A percentile compares a stretch with the other conserved stretches of the same genome.
Conservation (phyloP, 2,797 vertebrate species). For the Melopsittacus undulatus region DNA sequence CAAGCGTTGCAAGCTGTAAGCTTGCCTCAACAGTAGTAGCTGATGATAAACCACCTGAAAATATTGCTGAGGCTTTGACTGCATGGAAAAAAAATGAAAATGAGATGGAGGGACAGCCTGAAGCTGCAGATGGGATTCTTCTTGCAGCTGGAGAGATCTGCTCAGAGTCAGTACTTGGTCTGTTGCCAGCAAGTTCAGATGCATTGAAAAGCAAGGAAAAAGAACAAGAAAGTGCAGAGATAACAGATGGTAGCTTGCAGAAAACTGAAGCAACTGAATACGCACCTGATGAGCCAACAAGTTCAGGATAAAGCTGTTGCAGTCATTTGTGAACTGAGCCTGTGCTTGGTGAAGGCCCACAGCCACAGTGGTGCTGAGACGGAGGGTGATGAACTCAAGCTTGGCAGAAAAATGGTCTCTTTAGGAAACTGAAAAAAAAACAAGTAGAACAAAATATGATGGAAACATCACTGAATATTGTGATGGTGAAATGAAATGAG, state of each 20-base stretch:
- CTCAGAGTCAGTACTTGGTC: slow-evolving; percentile 31
- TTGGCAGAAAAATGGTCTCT: background rate
- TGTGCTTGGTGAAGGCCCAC: background rate
- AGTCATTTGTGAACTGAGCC: background rate
- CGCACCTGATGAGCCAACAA: slow-evolving; percentile 31
- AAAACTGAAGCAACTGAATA: slow-evolving; percentile 49
- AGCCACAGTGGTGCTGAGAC: background rate
- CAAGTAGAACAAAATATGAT: background rate
- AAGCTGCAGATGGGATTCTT: slow-evolving; percentile 22
- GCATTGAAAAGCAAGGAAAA: slow-evolving; percentile 1
- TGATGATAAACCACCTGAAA: slow-evolving; percentile 36
- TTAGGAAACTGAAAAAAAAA: background rate
- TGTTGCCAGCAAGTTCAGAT: slow-evolving; percentile 56
- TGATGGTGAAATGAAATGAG: background rate
- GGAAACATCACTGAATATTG: background rate
- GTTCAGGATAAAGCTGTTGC: background rate
- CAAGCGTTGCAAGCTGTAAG: background rate
- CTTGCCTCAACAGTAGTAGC: background rate
- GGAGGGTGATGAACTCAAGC: background rate
- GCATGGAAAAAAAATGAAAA: background rate
- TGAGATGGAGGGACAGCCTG: slow-evolving; percentile 25
- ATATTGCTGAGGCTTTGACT: background rate
- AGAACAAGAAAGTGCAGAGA: slow-evolving; percentile 20
- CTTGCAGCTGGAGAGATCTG: slow-evolving; percentile 29
- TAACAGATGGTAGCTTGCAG: slow-evolving; percentile 61